A percentile compares a stretch with the other conserved stretches of the same genome.
These are phyloP conservation scores for Serrognathus titanus DNA, from an alignment of 2,888 invertebrate genomes.

Conservation along the genomic window DNA sequence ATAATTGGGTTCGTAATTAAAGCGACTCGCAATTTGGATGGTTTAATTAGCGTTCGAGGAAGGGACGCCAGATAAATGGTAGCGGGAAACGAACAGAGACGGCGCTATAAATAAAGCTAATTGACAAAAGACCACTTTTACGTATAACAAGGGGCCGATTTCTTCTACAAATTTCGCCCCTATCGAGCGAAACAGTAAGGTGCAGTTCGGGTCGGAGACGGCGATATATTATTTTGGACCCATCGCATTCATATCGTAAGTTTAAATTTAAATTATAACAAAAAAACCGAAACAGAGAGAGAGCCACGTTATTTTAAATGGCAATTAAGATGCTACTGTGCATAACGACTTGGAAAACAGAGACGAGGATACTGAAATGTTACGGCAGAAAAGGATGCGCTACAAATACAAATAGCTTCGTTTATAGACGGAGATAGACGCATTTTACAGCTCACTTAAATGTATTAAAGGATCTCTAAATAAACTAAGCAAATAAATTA, in stretches of 20 bases:
- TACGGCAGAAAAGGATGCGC: slow-evolving; percentile 3
- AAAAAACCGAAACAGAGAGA: slow-evolving; percentile 30
- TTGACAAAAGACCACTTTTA: slow-evolving; percentile 30
- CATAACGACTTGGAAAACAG: slow-evolving; percentile 27
- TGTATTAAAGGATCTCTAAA: slow-evolving; percentile 20
- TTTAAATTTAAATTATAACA: slow-evolving; percentile 39
- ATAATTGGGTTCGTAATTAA: slow-evolving; percentile 35
- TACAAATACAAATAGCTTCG: slow-evolving; percentile 21
- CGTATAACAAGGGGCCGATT: slow-evolving; percentile 22
- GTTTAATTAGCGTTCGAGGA: slow-evolving; percentile 31
- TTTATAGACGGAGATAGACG: slow-evolving; percentile 19
- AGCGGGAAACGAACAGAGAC: slow-evolving; percentile 9
- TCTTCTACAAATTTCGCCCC: slow-evolving; percentile 4
- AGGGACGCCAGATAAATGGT: not conserved
- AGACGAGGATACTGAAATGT: not conserved
- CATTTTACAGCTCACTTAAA: slow-evolving; percentile 22
- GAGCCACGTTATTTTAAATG: slow-evolving; percentile 38
- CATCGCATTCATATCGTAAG: slow-evolving; percentile 26
- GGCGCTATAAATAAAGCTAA: slow-evolving; percentile 27
- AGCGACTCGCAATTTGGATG: slow-evolving; percentile 34
- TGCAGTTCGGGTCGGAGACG: not conserved
- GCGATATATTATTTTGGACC: slow-evolving; percentile 16
- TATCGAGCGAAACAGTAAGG: not conserved
- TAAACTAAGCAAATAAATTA: slow-evolving; percentile 20
- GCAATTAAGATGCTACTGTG: slow-evolving; percentile 41